Conservation (phyloP, 2,888 invertebrate genomes). For the Aphodius sticticus region DNA sequence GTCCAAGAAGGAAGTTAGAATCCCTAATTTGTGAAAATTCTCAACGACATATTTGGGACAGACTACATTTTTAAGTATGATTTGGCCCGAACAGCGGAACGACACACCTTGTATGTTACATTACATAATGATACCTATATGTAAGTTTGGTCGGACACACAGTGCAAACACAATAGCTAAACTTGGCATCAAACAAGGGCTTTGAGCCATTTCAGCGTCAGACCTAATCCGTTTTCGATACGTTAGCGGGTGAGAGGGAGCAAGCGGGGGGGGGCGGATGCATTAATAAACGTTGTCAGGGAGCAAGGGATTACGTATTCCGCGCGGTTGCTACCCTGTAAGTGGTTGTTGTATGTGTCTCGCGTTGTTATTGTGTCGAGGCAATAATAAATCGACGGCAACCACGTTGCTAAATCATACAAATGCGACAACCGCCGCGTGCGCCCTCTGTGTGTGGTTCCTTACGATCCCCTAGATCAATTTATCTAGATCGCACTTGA, state of each 20-base stretch:
- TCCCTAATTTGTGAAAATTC: too few relatives aligned
- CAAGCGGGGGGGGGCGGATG: background rate
- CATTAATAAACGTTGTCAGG: background rate
- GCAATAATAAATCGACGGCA: constrained; percentile 11
- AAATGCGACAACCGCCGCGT: background rate
- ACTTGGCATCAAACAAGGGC: background rate
- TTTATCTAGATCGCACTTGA: background rate
- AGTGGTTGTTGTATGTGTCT: constrained; percentile 15
- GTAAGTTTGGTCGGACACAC: too few relatives aligned
- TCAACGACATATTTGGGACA: too few relatives aligned
- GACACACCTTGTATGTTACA: too few relatives aligned
- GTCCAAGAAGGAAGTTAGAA: too few relatives aligned
- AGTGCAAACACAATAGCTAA: background rate
- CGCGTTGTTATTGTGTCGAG: constrained; percentile 12
- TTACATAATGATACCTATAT: too few relatives aligned
- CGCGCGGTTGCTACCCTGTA: constrained; percentile 13
- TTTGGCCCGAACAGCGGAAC: too few relatives aligned
- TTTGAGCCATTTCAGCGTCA: background rate
- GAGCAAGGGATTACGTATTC: constrained; percentile 17
- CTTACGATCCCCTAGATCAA: background rate
- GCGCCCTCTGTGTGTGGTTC: background rate
- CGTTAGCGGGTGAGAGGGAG: background rate
- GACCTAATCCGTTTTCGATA: background rate
- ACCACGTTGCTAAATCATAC: constrained; percentile 8
- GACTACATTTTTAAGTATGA: too few relatives aligned